These are phyloP conservation scores for Amphibalanus amphitrite DNA, from an alignment of 1,140 invertebrate species.

Conservation along the genomic window DNA sequence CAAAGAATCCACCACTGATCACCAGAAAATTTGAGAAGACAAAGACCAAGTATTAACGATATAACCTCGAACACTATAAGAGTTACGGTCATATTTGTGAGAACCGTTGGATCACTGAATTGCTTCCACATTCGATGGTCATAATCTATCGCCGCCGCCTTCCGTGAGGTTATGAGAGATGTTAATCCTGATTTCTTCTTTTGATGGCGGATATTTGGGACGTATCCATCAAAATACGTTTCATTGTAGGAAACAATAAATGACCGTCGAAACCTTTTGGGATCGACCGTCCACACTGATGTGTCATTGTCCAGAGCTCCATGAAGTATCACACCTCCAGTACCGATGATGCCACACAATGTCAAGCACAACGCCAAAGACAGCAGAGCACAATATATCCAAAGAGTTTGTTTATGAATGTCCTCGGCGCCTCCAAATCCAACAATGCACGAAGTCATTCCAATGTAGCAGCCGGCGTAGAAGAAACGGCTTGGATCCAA, in stretches of 20 bases:
- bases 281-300: not conserved
- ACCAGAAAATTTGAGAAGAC: not conserved
- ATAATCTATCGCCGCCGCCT: not conserved
- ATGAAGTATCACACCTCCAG: not conserved
- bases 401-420: not conserved
- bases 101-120: not conserved
- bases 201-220: not conserved
- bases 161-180: not conserved
- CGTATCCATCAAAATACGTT: not conserved
- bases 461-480: not conserved
- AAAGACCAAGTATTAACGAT: not conserved
- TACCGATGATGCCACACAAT: not conserved
- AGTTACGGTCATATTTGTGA: not conserved
- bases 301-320: not conserved
- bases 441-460: not conserved
- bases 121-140: not conserved
- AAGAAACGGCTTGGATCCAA: not conserved
- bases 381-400: not conserved
- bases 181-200: not conserved
- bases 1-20: not conserved
- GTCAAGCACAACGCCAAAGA: not conserved
- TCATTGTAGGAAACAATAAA: not conserved
- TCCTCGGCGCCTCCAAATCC: not conserved
- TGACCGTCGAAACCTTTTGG: not conserved
- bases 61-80: not conserved